These are phyloP conservation scores for Ceyx melanurus DNA, from an alignment of 2,113 vertebrate genomes.

Conservation along the genomic window DNA sequence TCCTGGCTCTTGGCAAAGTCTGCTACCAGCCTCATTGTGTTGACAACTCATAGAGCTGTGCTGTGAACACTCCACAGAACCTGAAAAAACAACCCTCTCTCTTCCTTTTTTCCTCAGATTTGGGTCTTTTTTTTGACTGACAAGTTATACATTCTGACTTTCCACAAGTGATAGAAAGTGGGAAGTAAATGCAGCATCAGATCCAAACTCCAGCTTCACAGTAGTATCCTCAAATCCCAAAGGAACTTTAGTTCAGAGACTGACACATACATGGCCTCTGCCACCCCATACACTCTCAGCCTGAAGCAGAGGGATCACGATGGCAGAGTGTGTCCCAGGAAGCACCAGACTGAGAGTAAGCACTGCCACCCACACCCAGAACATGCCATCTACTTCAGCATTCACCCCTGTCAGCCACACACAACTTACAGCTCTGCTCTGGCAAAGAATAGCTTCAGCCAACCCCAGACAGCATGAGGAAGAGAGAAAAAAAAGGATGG, in stretches of 20 bases:
- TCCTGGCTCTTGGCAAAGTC: slow-evolving; percentile 10
- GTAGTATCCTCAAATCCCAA: neutral
- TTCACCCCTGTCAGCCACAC: neutral
- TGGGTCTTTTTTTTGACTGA: neutral
- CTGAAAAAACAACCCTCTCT: neutral
- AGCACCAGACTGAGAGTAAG: neutral
- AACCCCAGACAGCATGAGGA: neutral
- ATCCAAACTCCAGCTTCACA: neutral
- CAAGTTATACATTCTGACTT: neutral
- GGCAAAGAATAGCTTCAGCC: neutral
- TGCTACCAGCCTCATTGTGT: neutral
- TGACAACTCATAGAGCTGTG: slow-evolving; percentile 25
- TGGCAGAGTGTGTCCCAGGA: neutral
- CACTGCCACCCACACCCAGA: neutral
- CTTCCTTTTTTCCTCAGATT: neutral
- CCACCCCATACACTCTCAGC: neutral
- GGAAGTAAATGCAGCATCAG: neutral
- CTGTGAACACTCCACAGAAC: slow-evolving; percentile 1
- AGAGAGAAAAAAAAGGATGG: neutral
- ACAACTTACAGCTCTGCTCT: neutral
- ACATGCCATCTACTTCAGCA: neutral
- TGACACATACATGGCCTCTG: neutral
- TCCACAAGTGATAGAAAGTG: neutral
- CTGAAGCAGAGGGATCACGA: neutral
- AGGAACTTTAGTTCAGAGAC: neutral